Base-by-base conservation (phyloP, 1,140 invertebrate species). In the Lerema accius region DNA sequence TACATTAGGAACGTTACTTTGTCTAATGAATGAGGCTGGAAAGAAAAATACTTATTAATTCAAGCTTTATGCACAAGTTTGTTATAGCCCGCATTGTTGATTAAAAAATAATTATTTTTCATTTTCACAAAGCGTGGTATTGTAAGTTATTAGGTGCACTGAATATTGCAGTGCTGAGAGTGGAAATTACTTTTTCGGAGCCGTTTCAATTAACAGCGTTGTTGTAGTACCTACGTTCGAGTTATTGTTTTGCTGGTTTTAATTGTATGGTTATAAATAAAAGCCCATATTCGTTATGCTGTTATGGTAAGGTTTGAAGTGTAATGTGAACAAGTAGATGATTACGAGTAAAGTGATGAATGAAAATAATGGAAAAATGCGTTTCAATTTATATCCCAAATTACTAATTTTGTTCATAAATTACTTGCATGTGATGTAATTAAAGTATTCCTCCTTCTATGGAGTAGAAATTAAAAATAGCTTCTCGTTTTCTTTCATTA, bases 1-100 rank as follows among this genome's bases (percentile, higher is more conserved):
- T 62, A 64, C 69, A 75, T 69, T 61, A 40, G 49, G 55, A 68
- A 51, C 56, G 37, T 56, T 64, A 64, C 53, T 50, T 50, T 43
- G 51, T 55, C 28, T 32, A 32, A 32, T 32, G 3, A 43, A 55
- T 55, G 14, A 9, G n/a, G 39, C 43, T 55, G 43, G 26, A 28
- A 55, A 39, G 11, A 53, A 19, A 7, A 23, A 10, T 28, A 23
- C 39, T 28, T 55, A 26, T 26, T 19, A 26, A 55, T 55, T 16
- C 6, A 3, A 43, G 17, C 11, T 53, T 53, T 26, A 55, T 55
- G 40, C 16, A 32, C 7, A 7, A 32, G 28, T 23, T n/a, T 14
- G 19, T 17, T 13, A 7, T 7, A 26, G 45, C 19, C 39, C 11
- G 14, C 13, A 26, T 55, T 55, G 51, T 55, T 42, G 5, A 55